Evolutionary conservation across 2,888 invertebrate genomes (phyloP), one percentile per base, ranked within the genome.

Genomic region (Aelia acuminata): DNA sequence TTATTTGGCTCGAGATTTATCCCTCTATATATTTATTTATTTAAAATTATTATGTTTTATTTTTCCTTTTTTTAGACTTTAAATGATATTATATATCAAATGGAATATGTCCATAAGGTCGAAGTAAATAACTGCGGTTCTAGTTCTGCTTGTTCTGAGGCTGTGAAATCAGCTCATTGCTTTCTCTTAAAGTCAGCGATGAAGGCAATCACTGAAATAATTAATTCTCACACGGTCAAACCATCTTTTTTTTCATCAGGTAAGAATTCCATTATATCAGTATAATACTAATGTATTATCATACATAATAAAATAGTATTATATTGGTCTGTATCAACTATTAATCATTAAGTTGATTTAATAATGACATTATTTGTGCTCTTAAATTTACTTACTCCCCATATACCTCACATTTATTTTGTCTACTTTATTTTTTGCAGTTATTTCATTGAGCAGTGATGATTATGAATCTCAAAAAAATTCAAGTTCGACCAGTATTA

Each of bases 81-180:
- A 84, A 92, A 93, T 47, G 95, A 95, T 90, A 92, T 95, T 53
- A 94, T 95, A 91, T 92, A 94, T 90, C 93, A 94, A 91, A 92
- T 95, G 90, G 93, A 93, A 88, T 94, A 94, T 92, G 92, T 94
- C 75, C 93, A 93, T 90, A 90, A 92, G 39, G 91, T 91, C 84
- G 93, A 93, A 89, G 87, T 90, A 91, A 89, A 87, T 47, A 92
- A 90, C 90, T 92, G 93, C 88, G 92, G 92, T 1, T 91, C 91
- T 84, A 91, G 91, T 35, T 91, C 91, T 39, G 91, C 89, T 75
- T 93, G 93, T 91, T 93, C 93, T 91, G 92, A 92, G 84, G 91
- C 90, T 35, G 92, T 92, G 18, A 92, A 93, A 87, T 92, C 94
- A 39, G 94, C 94, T 20, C 94, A 94, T 91, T 93, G 93, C 89